Conservation (phyloP, 2,888 invertebrate genomes). For the Tenthredo mesomela region DNA sequence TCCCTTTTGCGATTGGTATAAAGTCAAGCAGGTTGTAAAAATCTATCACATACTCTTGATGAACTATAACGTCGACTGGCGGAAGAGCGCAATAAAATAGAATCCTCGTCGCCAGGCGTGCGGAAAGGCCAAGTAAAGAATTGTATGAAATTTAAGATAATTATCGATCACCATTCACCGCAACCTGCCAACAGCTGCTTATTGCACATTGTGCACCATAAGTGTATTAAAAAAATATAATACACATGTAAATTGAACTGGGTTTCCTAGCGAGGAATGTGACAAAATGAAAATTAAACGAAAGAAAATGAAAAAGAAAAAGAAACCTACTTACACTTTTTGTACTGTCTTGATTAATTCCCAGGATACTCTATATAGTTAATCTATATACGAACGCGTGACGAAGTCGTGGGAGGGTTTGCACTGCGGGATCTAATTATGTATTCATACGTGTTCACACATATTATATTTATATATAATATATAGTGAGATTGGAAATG, state of each 20-base stretch:
- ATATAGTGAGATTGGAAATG: neutral
- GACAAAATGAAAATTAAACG: neutral
- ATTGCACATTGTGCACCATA: neutral
- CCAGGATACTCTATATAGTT: constrained; percentile 28
- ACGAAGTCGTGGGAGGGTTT: neutral
- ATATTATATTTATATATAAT: neutral
- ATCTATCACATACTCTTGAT: neutral
- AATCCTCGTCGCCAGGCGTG: neutral
- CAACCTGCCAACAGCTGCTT: constrained; percentile 37
- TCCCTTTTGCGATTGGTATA: neutral
- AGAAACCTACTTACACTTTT: constrained; percentile 13
- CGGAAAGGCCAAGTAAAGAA: neutral
- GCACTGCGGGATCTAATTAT: neutral
- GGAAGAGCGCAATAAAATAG: neutral
- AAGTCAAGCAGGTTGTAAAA: neutral
- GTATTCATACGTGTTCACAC: neutral
- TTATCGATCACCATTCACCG: neutral
- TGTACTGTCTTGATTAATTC: constrained; percentile 27
- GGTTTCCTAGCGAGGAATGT: neutral
- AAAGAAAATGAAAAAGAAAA: neutral
- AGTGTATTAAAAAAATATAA: neutral
- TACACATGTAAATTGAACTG: neutral
- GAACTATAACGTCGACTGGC: neutral
- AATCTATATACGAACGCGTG: neutral
- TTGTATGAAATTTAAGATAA: neutral